Base-by-base conservation (phyloP, 2,888 invertebrate genomes). In the Drosophila yooni region DNA sequence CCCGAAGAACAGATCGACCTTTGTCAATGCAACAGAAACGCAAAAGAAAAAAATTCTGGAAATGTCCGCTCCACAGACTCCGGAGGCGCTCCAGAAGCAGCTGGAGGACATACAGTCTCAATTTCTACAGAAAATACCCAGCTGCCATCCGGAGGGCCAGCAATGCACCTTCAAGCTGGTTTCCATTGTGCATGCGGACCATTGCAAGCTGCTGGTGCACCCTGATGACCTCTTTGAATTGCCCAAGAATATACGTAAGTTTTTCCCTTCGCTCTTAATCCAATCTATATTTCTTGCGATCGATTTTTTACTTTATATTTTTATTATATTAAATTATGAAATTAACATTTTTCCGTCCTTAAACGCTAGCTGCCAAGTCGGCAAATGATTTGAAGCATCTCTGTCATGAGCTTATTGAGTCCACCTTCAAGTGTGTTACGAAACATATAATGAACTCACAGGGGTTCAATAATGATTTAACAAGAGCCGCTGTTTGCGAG, bases 201-300 rank as follows among this genome's bases (percentile, higher is more conserved):
- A 74, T 3, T 77, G 75, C 21, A 74, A 78, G 38, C 31, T 87
- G 51, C 48, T 91, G 15, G 58, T 88, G 7, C 71, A 76, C 10
- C 67, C 80, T 0, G 81, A 81, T 31, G 82, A 88, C 48, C 21
- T 81, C 33, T 21, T 62, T 2, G 59, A 53, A 13, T 38, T 88
- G 27, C 82, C 91, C 11, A 77, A 65, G 18, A 69, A 64, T 18
- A 34, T 87, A 6, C 83, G 91, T 91, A 52, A 83, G 88, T 29
- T 29, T 29, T 7, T 11, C 18, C 18, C 1, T 11, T 50, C 10
- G 6, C 13, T 7, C 0, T 0, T 21, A 21, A 21, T 21, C 3
- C 7, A 46, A 46, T 13, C 43, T 3, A 7, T n/a, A 40, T 40
- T 43, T 21, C 11, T 13, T 11, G 6, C n/a, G 11, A 43, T 3